Evolutionary conservation across 2,797 vertebrate genomes (phyloP), one percentile per base, ranked within the genome.

Genomic region (Argyrosomus regius): DNA sequence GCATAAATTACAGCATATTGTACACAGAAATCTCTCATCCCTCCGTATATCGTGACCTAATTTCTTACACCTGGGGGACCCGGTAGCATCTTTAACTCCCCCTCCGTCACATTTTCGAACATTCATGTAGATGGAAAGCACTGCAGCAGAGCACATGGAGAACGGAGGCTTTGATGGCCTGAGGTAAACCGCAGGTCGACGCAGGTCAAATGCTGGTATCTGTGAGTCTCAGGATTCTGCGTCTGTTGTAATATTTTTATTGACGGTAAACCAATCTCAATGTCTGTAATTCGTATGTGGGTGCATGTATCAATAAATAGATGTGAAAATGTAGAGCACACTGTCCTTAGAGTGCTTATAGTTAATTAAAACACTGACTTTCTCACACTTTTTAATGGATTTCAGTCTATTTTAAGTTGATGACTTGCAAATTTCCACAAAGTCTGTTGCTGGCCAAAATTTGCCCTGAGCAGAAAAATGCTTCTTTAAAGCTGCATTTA

Each of bases 1-100:
- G 93, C 91, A 94, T 94, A 89, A 87, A 93, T 93, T 92, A 58
- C 76, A 74, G 73, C 70, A 79, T 77, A 88, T 89, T 93, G 85
- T 92, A 87, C 88, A 81, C 83, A 82, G 82, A 89, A 84, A 90
- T 84, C 79, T 88, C 82, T 87, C 77, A 83, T 90, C 92, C 90
- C 85, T 90, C 81, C 84, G 76, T 82, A 84, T 88, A 90, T 86
- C 77, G 49, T 94, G 94, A 93, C 94, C 94, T 92, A 94, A 93
- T 94, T 95, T 88, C 75, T 84, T 54, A 53, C 89, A 91, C 93
- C 88, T 88, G 72, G 35, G 92, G 91, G 93, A 93, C 59, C 77
- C 69, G 22, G 80, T 81, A 87, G 77, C 87, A 88, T 94, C 86
- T 92, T 83, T 81, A 86, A 86, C 82, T 83, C 87, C 84, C 77